Percentiles rank a stretch among this genome's conserved stretches.
phyloP scores from a whole-genome alignment of 2,797 vertebrate species.

The Sebastes paucispinis region DNA sequence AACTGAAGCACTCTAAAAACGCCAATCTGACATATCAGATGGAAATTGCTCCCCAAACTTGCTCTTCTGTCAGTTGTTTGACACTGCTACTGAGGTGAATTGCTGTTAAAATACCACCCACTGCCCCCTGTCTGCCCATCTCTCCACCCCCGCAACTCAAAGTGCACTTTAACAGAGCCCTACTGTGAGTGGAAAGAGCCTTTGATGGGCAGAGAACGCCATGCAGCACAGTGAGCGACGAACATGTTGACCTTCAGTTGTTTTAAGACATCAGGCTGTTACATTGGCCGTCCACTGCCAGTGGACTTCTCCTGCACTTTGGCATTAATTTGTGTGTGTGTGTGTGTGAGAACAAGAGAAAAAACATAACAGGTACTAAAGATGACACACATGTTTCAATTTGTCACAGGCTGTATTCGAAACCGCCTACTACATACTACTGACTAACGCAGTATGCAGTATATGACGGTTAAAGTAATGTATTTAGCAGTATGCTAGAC shows the following conservation, averaged over 20 bases:
- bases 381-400: no score
- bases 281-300: not conserved
- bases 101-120: not conserved
- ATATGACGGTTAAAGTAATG: no score
- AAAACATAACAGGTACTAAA: no score
- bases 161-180: not conserved
- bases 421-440: no score
- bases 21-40: not conserved
- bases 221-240: not conserved
- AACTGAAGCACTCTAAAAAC: not conserved
- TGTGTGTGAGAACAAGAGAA: no score
- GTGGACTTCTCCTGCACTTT: not conserved
- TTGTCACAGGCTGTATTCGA: no score
- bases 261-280: constrained; percentile 3
- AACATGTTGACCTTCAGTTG: constrained; percentile 12
- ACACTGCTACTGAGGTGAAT: not conserved
- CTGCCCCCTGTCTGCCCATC: not conserved
- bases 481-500: no score
- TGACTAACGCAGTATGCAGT: no score
- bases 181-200: not conserved
- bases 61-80: not conserved
- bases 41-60: not conserved
- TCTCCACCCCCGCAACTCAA: not conserved
- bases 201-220: constrained; percentile 3
- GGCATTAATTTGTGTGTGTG: not conserved